Evolutionary conservation across 23 tunicate species (phyloP), one percentile per base, ranked within the genome.

Genomic region (Trididemnum clinides): DNA sequence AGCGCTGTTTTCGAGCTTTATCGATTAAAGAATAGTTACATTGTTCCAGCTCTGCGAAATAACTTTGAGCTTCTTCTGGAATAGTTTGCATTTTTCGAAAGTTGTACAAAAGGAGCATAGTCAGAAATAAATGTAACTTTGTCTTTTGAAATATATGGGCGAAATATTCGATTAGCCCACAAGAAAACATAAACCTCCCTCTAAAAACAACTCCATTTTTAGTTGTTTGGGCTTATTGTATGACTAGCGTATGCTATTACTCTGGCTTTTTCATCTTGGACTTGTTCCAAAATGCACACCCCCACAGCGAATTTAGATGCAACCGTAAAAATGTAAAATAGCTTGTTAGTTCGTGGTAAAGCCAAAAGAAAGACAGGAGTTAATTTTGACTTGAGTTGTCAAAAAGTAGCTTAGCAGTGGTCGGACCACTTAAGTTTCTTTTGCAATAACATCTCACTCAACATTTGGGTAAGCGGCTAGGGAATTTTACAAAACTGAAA

Each of bases 241-340:
- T 70, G 51, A 30, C 86, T 64, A 18, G 77, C 86, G 35, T 82
- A 79, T 15, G 84, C 75, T 3, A 87, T 44, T 0, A 82, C 86
- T 18, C 39, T 33, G 34, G 70, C 62, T 23, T 32, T 49, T 21
- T 77, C 86, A 38, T 65, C 62, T 1, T 37, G 63, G 33, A 64
- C 23, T 33, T 84, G 80, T 32, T 50, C 58, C 27, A 84, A 50
- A 27, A 84, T 80, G 51, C 78, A 70, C 1, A 36, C 35, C 50
- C 80, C 87, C 2, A 84, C 39, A 2, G 87, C 80, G 21, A 39
- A 33, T 22, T 83, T 49, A 28, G 87, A 83, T 6, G 87, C 78
- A 64, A 66, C 87, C 20, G 78, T 69, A 37, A 25, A 78, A 20
- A 83, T 6, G 25, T 70, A 19, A 33, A 66, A 83, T 20, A 71